Evolutionary conservation across 2,113 vertebrate genomes (phyloP).

Genomic region (Motacilla tschutschensis): DNA sequence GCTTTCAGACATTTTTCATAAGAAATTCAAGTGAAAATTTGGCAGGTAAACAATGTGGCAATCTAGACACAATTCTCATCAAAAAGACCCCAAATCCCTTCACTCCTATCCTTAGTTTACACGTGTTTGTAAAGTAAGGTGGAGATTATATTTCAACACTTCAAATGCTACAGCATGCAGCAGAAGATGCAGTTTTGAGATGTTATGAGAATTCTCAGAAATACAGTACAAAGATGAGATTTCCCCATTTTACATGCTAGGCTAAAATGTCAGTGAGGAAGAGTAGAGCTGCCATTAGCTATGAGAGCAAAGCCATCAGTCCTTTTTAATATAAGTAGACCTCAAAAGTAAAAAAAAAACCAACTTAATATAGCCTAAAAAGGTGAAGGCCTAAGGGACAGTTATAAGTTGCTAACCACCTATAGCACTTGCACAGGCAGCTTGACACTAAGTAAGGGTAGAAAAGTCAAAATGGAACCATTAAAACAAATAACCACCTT

Average conservation of each 20-base stretch:
- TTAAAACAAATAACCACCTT: neutral
- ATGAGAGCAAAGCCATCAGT: neutral
- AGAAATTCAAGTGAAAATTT: neutral
- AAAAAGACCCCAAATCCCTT: neutral
- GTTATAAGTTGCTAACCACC: neutral
- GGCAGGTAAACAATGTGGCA: neutral
- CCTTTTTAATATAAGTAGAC: neutral
- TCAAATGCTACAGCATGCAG: neutral
- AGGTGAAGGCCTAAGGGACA: neutral
- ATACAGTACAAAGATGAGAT: neutral
- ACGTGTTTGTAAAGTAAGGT: neutral
- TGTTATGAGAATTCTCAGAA: neutral
- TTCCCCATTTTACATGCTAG: neutral
- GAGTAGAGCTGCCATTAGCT: neutral
- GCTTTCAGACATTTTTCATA: neutral
- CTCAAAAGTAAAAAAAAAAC: neutral
- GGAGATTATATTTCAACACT: neutral
- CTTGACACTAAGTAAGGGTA: neutral
- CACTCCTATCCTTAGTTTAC: neutral
- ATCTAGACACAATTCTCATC: neutral
- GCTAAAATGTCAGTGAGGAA: neutral
- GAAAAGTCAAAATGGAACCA: neutral
- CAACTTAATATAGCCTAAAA: neutral
- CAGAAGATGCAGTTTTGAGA: neutral
- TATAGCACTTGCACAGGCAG: neutral